Evolutionary conservation across 2,113 vertebrate species (phyloP).

Genomic region (Pleuronectes platessa): DNA sequence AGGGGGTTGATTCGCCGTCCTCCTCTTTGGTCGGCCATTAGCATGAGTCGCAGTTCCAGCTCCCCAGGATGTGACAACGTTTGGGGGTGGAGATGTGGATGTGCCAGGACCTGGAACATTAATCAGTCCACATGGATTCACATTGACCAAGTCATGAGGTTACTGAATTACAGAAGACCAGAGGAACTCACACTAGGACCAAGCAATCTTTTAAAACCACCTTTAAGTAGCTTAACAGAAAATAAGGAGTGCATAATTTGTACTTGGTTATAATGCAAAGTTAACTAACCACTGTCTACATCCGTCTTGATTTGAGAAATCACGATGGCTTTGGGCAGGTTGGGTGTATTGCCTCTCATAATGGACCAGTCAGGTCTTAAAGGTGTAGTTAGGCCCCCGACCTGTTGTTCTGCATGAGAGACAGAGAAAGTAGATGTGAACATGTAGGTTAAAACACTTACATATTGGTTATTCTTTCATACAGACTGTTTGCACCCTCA

Average conservation of each 20-base stretch:
- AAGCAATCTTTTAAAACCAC: background rate
- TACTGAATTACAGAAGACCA: background rate
- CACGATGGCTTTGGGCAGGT: constrained; percentile 56
- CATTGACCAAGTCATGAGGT: background rate
- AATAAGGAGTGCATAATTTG: too few species aligned
- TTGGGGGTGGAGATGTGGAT: constrained; percentile 36
- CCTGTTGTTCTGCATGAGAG: constrained; percentile 54
- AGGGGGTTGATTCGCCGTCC: background rate
- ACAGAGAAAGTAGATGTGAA: background rate
- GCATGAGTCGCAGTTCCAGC: constrained; percentile 15
- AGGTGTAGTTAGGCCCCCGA: constrained; percentile 58
- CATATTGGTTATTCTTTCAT: background rate
- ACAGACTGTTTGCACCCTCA: background rate
- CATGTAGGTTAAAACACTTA: too few species aligned
- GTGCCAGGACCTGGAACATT: constrained; percentile 28
- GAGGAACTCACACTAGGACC: background rate
- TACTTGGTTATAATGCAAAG: too few species aligned
- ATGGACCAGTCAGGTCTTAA: background rate
- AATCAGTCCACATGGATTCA: background rate
- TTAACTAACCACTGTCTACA: constrained; percentile 20
- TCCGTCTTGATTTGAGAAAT: constrained; percentile 52
- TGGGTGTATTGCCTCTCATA: constrained; percentile 27
- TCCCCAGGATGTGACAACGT: constrained; percentile 76
- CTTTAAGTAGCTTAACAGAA: background rate
- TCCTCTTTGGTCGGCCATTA: constrained; percentile 37